Evolutionary conservation across 2,888 invertebrate genomes (phyloP).

Genomic region (Xanthia icteritia): DNA sequence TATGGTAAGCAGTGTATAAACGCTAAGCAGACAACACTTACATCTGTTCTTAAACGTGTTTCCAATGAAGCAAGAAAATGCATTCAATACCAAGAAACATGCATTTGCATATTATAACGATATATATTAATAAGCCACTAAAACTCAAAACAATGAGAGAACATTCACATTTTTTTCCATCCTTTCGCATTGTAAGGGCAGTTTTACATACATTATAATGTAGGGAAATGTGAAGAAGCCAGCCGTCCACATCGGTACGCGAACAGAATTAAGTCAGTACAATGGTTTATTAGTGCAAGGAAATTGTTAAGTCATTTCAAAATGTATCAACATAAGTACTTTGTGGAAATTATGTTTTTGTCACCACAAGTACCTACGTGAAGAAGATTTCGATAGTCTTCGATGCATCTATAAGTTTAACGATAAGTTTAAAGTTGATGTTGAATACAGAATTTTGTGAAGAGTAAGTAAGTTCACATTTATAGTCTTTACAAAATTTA

Average conservation of each 20-base stretch:
- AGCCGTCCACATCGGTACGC: constrained; percentile 56
- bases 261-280: constrained; percentile 63
- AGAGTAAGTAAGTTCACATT: background rate
- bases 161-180: constrained; percentile 53
- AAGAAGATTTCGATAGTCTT: constrained; percentile 52
- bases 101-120: constrained; percentile 60
- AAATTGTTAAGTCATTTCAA: constrained; percentile 59
- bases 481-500: constrained; percentile 33
- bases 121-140: constrained; percentile 58
- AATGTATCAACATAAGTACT: constrained; percentile 48
- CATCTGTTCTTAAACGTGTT: constrained; percentile 45
- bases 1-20: background rate
- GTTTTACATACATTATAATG: constrained; percentile 60
- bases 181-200: constrained; percentile 54
- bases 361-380: constrained; percentile 39
- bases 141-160: constrained; percentile 56
- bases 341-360: constrained; percentile 57
- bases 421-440: constrained; percentile 18
- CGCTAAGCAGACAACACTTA: constrained; percentile 16
- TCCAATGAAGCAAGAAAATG: constrained; percentile 59
- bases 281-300: constrained; percentile 53
- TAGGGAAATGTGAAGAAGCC: constrained; percentile 54
- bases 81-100: constrained; percentile 26
- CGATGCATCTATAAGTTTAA: constrained; percentile 13
- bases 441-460: constrained; percentile 19